phyloP scores from a whole-genome alignment of 2,113 vertebrate genomes.

The Mus spicilegus region DNA sequence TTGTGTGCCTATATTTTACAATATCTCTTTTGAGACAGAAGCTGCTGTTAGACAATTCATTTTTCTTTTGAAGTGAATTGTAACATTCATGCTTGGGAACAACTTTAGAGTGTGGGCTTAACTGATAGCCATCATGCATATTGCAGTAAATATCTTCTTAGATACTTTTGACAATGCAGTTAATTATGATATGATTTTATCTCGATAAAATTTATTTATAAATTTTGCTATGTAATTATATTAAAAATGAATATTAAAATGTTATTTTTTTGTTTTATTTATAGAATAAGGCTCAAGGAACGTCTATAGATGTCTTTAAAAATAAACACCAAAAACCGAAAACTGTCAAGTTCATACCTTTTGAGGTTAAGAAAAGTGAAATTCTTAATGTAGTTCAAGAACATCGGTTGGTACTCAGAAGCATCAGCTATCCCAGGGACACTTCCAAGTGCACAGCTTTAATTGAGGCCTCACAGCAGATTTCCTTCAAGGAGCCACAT shows the following conservation, averaged over 20 bases:
- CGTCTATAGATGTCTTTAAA: slow-evolving; percentile 77
- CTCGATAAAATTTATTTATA: neutral
- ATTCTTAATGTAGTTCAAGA: neutral
- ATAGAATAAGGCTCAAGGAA: slow-evolving; percentile 64
- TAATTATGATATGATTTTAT: neutral
- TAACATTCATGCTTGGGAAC: neutral
- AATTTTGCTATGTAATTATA: neutral
- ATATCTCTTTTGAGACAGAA: neutral
- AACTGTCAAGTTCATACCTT: slow-evolving; percentile 61
- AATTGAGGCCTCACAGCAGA: neutral
- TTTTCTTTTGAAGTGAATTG: neutral
- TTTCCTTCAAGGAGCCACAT: neutral
- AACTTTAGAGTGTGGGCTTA: neutral
- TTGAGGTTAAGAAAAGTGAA: slow-evolving; percentile 48
- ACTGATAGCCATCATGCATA: neutral
- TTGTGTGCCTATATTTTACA: slow-evolving; percentile 24
- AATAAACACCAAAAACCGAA: slow-evolving; percentile 69
- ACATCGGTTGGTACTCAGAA: neutral
- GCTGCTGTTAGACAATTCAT: slow-evolving; percentile 31
- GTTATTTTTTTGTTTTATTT: slow-evolving; percentile 56
- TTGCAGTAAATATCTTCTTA: neutral
- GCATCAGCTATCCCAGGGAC: slow-evolving; percentile 25
- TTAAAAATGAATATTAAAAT: neutral
- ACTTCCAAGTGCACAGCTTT: neutral
- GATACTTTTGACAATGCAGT: neutral